Evolutionary conservation across 2,888 invertebrate species (phyloP), one percentile per base, ranked within the genome.

Genomic region (Caenorhabditis japonica): DNA sequence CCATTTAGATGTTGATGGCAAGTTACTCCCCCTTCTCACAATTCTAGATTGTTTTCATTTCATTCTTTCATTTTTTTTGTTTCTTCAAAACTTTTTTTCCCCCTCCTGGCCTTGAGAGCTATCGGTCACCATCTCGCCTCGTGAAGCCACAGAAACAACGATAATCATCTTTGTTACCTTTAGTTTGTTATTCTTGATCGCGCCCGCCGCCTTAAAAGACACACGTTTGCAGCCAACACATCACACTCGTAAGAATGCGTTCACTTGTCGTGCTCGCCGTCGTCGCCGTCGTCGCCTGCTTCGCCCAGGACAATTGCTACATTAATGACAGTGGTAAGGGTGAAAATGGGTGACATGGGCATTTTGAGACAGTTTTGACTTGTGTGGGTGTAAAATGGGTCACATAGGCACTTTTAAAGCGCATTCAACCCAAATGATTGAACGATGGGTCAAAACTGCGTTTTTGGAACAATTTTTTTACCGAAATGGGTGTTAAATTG

Each of bases 291-390:
- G 61, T 62, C 64, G 56, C 71, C 58, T 68, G 60, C 55, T 59
- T 75, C 49, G 75, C 69, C 19, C 70, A 76, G 62, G 83, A 83
- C 62, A 80, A 76, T 59, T 84, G 84, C 66, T 84, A 83, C 76
- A 84, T 84, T 77, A 84, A 84, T 75, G 83, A 83, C 76, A 77
- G 77, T 59, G 84, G 83, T 84, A 46, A 70, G 83, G 58, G 1
- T 36, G 7, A 19, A 15, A 12, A 27, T 15, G 49, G 34, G 27
- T 10, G 30, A 10, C 30, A 10, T 30, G 7, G 30, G 30, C 5
- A 30, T 30, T 30, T n/a, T n/a, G n/a, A n/a, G n/a, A n/a, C n/a
- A n/a, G n/a, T n/a, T n/a, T n/a, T n/a, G n/a, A n/a, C n/a, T n/a
- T n/a, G n/a, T n/a, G n/a, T n/a, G n/a, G n/a, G n/a, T n/a, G n/a